Evolutionary conservation across 2,797 vertebrate genomes (phyloP).

Genomic region (Pipistrellus pygmaeus): DNA sequence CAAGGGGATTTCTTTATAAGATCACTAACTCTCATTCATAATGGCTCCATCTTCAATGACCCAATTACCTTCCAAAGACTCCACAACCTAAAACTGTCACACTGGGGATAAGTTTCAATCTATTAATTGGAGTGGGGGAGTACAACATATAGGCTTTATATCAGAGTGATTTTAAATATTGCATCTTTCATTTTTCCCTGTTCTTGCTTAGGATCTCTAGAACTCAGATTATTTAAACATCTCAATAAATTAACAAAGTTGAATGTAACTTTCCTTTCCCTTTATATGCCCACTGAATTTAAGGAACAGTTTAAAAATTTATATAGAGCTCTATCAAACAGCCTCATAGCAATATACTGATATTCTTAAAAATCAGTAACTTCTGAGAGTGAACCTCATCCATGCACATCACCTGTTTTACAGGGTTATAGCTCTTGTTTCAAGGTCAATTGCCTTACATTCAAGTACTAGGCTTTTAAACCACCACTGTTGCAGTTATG

Average conservation of each 20-base stretch:
- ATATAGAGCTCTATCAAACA: background rate
- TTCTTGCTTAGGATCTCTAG: background rate
- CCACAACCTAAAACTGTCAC: background rate
- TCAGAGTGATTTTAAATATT: background rate
- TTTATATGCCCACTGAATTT: background rate
- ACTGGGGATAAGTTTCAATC: background rate
- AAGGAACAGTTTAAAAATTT: background rate
- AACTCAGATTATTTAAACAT: background rate
- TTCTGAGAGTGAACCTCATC: background rate
- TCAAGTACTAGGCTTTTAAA: conserved; percentile 41
- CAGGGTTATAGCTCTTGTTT: conserved; percentile 4
- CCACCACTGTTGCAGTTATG: accelerated
- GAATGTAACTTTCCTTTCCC: background rate
- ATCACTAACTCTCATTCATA: background rate
- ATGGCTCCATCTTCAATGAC: background rate
- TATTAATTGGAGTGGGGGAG: background rate
- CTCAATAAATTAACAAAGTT: background rate
- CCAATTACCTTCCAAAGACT: background rate
- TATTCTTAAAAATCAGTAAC: background rate
- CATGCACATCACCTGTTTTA: background rate
- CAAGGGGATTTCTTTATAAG: background rate
- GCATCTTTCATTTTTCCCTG: background rate
- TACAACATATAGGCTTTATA: background rate
- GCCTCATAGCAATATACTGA: background rate
- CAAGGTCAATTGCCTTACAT: conserved; percentile 54